Evolutionary conservation across 2,888 invertebrate species (phyloP).

Genomic region (Epistrophe eligans): DNA sequence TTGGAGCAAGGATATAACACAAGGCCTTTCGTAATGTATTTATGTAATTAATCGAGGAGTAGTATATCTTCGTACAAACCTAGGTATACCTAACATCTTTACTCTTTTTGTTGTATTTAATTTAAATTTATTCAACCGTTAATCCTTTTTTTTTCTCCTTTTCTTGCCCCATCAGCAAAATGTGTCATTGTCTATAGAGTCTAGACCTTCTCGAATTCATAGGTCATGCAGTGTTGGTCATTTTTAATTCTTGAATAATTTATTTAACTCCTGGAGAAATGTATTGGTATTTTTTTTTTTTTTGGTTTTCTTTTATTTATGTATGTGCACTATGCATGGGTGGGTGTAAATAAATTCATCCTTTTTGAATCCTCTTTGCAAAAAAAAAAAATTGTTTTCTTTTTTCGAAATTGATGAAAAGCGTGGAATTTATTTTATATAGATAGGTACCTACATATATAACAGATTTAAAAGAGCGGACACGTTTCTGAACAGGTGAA

Average conservation of each 20-base stretch:
- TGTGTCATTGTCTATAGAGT: constrained; percentile 55
- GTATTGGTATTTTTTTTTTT: background rate
- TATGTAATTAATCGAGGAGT: constrained; percentile 59
- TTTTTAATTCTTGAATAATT: constrained; percentile 45
- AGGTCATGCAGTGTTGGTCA: constrained; percentile 29
- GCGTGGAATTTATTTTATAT: too few relatives aligned
- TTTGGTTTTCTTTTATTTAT: too few relatives aligned
- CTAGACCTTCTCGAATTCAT: constrained; percentile 56
- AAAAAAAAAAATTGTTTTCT: too few relatives aligned
- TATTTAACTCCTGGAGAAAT: constrained; percentile 27
- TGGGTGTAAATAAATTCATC: background rate
- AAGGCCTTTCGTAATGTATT: constrained; percentile 44
- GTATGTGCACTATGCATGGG: background rate
- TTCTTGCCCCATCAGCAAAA: constrained; percentile 27
- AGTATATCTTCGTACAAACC: background rate
- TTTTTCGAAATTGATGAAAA: background rate
- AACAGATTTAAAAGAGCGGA: background rate
- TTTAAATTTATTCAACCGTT: constrained; percentile 26
- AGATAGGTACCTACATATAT: too few relatives aligned
- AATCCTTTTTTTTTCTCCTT: constrained; percentile 26
- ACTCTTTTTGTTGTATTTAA: background rate
- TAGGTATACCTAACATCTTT: background rate
- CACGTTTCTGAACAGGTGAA: background rate
- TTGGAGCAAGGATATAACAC: constrained; percentile 4
- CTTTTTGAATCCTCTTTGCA: background rate